phyloP scores from a whole-genome alignment of 35 echinoderm and acorn worm species.

The Nesometra sesokonis region DNA sequence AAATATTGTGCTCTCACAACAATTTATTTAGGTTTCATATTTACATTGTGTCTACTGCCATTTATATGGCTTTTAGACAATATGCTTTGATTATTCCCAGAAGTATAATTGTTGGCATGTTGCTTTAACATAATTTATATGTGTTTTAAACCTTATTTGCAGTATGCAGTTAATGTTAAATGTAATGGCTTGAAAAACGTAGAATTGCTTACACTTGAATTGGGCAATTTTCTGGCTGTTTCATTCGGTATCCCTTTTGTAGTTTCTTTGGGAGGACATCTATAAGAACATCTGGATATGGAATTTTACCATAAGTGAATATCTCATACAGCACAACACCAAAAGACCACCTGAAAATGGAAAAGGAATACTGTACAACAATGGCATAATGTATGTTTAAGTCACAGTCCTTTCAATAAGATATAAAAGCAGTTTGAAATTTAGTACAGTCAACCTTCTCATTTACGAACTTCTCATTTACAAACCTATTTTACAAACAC shows the following conservation, averaged over 20 bases:
- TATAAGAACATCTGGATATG: slow-evolving; percentile 77
- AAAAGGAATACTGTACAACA: too few relatives aligned
- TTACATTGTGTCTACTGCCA: too few relatives aligned
- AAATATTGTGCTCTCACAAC: too few relatives aligned
- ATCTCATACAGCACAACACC: slow-evolving; percentile 87
- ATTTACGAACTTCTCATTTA: too few relatives aligned
- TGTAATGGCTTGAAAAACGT: not conserved
- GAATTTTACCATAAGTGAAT: slow-evolving; percentile 60
- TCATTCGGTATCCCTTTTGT: slow-evolving; percentile 70
- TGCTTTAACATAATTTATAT: not conserved
- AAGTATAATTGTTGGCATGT: not conserved
- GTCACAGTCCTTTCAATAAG: too few relatives aligned
- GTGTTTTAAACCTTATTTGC: not conserved
- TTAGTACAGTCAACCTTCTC: too few relatives aligned
- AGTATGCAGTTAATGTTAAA: not conserved
- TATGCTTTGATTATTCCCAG: not conserved
- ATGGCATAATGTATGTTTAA: too few relatives aligned
- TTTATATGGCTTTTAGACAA: not conserved
- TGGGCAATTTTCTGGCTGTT: slow-evolving; percentile 79
- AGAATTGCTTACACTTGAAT: slow-evolving; percentile 68
- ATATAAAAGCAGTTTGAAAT: too few relatives aligned
- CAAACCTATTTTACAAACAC: too few relatives aligned
- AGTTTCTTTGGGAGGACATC: slow-evolving; percentile 61
- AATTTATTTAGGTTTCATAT: too few relatives aligned
- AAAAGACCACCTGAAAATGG: slow-evolving; percentile 77